A percentile compares a stretch with the other conserved stretches of the same genome.
Conservation (phyloP, 2,113 vertebrate genomes). For the Tor tambroides region DNA sequence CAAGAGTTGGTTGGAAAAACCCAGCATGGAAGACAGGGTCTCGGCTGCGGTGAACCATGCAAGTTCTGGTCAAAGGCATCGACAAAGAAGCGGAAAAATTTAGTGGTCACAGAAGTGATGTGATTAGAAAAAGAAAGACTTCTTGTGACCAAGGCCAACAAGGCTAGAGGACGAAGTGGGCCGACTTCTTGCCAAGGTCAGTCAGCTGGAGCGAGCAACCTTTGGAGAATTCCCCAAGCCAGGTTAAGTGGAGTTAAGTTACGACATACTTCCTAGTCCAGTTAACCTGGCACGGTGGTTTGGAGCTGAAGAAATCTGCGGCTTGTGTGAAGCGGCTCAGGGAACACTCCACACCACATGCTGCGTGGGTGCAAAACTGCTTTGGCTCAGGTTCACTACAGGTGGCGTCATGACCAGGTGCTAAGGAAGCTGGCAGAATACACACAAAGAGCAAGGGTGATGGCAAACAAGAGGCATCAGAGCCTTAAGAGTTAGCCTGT, state of each 20-base stretch:
- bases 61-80: neutral
- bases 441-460: neutral
- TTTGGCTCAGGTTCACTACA: no score
- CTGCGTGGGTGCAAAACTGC: no score
- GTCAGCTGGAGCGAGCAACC: neutral
- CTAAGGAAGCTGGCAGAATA: no score
- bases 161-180: neutral
- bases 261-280: no score
- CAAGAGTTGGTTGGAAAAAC: neutral
- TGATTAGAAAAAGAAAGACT: neutral
- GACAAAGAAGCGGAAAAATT: neutral
- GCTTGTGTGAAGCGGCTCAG: no score
- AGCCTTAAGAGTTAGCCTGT: neutral
- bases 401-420: no score
- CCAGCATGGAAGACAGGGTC: neutral
- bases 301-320: no score
- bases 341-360: no score
- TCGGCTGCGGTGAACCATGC: neutral
- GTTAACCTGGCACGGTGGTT: no score
- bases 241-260: no score
- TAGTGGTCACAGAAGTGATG: neutral
- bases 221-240: neutral
- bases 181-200: neutral
- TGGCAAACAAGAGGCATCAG: neutral
- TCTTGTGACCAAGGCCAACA: neutral